Evolutionary conservation across 2,888 invertebrate species (phyloP).

Genomic region (Alsophila aescularia): DNA sequence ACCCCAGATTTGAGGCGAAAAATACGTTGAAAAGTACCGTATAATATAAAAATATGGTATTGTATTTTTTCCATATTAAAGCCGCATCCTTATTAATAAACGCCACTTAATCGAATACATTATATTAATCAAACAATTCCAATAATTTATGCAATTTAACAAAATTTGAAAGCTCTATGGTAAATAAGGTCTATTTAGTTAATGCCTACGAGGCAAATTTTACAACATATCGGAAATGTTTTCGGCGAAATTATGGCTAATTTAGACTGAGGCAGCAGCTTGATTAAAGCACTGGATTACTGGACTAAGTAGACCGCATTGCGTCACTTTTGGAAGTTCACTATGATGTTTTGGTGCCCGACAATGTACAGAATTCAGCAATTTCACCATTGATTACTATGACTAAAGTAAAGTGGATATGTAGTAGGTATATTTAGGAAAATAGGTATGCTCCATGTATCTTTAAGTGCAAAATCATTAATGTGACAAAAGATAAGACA

Average conservation of each 20-base stretch:
- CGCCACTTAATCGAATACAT: neutral
- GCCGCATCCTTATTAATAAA: neutral
- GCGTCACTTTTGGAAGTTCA: neutral
- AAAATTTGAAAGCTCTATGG: neutral
- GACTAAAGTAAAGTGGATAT: too few relatives aligned
- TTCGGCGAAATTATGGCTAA: neutral
- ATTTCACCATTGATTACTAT: too few relatives aligned
- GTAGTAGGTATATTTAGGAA: too few relatives aligned
- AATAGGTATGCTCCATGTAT: too few relatives aligned
- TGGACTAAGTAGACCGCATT: neutral
- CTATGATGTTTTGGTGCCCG: neutral
- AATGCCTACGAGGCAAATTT: neutral
- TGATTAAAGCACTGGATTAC: constrained; percentile 1
- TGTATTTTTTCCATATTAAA: too few relatives aligned
- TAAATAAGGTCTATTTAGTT: neutral
- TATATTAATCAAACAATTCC: neutral
- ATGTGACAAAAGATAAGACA: too few relatives aligned
- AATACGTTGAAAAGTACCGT: too few relatives aligned
- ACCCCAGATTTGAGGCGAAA: too few relatives aligned
- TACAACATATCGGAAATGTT: neutral
- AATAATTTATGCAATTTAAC: neutral
- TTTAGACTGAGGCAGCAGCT: constrained; percentile 1
- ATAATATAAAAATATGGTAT: too few relatives aligned
- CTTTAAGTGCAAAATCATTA: too few relatives aligned
- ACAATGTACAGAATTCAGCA: too few relatives aligned